Evolutionary conservation across 1,140 invertebrate species (phyloP).

Genomic region (Halyomorpha halys): DNA sequence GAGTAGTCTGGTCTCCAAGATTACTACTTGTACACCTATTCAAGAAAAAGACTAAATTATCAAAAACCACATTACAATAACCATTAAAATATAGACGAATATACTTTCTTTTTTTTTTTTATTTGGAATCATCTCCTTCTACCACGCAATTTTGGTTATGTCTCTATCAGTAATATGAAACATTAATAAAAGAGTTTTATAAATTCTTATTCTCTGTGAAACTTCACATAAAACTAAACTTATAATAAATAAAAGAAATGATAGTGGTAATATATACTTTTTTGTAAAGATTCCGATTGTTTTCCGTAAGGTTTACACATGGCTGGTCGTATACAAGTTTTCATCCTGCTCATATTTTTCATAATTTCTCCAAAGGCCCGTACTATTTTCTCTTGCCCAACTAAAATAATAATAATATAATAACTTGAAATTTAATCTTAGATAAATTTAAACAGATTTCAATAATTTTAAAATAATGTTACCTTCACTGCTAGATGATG

Average conservation of each 20-base stretch:
- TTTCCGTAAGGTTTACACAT: slow-evolving; percentile 84
- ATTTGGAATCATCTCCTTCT: no score
- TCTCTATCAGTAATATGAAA: no score
- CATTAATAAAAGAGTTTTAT: no score
- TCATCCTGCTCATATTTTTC: slow-evolving; percentile 76
- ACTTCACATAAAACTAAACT: no score
- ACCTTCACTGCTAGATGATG: slow-evolving; percentile 19
- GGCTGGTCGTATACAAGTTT: slow-evolving; percentile 67
- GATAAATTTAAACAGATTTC: background rate
- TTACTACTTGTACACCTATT: no score
- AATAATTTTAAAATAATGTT: slow-evolving; percentile 13
- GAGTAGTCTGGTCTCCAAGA: no score
- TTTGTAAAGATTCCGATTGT: slow-evolving; percentile 74
- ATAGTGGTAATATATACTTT: slow-evolving; percentile 48
- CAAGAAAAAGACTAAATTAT: no score
- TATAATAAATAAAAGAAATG: no score
- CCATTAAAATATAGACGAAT: background rate
- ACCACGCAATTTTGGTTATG: no score
- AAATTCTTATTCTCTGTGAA: no score
- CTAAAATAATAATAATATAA: slow-evolving; percentile 32
- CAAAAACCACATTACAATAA: background rate
- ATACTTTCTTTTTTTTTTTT: no score
- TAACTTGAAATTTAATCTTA: background rate
- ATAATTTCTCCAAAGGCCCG: slow-evolving; percentile 70
- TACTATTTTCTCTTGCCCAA: slow-evolving; percentile 68